Percentiles rank a stretch among this genome's conserved stretches.
These are phyloP conservation scores for Euclidia mi DNA, from an alignment of 2,888 invertebrate genomes.

Conservation along the genomic window DNA sequence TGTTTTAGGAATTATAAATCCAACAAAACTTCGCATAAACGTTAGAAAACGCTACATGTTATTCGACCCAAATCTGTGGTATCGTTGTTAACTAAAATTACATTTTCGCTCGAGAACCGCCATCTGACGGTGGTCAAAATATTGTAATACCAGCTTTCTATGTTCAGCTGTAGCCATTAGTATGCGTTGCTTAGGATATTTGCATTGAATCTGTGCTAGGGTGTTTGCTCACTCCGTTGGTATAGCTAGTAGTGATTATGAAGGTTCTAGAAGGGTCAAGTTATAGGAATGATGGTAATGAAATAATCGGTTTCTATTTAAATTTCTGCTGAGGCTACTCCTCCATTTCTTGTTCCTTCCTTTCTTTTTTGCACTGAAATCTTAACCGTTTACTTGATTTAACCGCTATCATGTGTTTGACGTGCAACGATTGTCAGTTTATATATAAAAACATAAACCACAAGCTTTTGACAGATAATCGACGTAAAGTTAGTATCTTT, in stretches of 20 bases:
- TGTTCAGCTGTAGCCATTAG: conserved; percentile 28
- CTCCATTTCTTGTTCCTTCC: no score
- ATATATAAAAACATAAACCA: no score
- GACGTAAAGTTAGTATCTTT: no score
- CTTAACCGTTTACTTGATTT: no score
- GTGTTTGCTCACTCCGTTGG: conserved; percentile 14
- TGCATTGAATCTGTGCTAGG: conserved; percentile 18
- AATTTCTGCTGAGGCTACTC: background rate
- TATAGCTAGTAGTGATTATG: conserved; percentile 3
- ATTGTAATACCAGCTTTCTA: conserved; percentile 20
- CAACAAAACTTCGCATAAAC: background rate
- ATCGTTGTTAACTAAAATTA: background rate
- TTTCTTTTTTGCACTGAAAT: no score
- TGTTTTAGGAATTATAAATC: no score
- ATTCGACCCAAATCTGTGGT: background rate
- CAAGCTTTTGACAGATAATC: no score
- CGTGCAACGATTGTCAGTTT: no score
- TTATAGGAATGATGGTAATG: background rate
- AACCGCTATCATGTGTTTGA: no score
- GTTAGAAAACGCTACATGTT: background rate
- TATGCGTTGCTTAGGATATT: conserved; percentile 36
- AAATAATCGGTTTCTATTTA: background rate
- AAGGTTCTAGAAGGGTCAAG: background rate
- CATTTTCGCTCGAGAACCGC: background rate
- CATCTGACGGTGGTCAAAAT: conserved; percentile 6